A percentile compares a stretch with the other conserved stretches of the same genome.
These are phyloP conservation scores for Amia ocellicauda DNA, from an alignment of 2,113 vertebrate species.

Conservation along the genomic window DNA sequence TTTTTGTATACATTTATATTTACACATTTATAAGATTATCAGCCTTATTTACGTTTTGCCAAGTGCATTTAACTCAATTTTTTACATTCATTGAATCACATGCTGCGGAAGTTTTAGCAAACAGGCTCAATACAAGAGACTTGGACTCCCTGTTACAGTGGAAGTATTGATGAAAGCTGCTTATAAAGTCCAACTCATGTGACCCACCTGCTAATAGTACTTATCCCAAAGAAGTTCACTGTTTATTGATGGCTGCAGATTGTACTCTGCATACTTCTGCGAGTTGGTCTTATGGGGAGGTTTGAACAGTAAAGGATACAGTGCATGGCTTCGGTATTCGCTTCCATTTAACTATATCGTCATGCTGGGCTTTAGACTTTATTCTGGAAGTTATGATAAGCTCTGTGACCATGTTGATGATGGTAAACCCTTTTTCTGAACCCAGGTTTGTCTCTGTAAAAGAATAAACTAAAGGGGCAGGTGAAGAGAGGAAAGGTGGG, in stretches of 20 bases:
- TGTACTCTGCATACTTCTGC: conserved; percentile 43
- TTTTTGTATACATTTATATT: too few species aligned
- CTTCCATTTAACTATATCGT: conserved; percentile 58
- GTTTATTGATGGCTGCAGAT: conserved; percentile 43
- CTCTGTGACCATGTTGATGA: conserved; percentile 58
- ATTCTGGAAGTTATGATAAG: conserved; percentile 66
- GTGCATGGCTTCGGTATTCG: conserved; percentile 57
- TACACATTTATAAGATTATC: too few species aligned
- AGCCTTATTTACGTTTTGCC: too few species aligned
- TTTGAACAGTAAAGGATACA: conserved; percentile 43
- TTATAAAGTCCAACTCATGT: conserved; percentile 55
- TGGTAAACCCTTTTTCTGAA: conserved; percentile 53
- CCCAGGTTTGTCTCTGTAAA: conserved; percentile 46
- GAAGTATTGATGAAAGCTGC: conserved; percentile 53
- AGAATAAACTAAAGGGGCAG: too few species aligned
- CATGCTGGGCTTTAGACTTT: conserved; percentile 69
- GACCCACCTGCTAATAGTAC: conserved; percentile 57
- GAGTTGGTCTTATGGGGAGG: conserved; percentile 34
- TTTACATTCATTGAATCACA: conserved; percentile 49
- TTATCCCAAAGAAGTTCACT: conserved; percentile 4
- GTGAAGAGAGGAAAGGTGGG: neutral
- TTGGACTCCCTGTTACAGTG: conserved; percentile 49
- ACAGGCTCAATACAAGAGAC: conserved; percentile 42
- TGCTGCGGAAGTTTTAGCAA: conserved; percentile 49
- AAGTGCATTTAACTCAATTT: conserved; percentile 22